Evolutionary conservation across 2,888 invertebrate species (phyloP).

Genomic region (Trissolcus japonicus): DNA sequence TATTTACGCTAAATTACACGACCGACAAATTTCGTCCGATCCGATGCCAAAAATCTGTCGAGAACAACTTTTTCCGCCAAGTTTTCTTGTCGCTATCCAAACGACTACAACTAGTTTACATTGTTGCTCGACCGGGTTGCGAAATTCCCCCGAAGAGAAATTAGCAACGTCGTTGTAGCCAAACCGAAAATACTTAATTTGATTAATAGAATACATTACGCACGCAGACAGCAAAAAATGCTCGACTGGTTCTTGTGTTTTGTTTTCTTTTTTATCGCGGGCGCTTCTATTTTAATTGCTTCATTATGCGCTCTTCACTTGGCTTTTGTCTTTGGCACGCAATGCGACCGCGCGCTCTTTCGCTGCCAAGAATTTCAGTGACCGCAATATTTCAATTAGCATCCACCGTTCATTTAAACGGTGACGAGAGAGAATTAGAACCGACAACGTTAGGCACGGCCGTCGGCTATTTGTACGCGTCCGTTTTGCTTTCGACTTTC

Average conservation of each 20-base stretch:
- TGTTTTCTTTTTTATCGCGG: not conserved
- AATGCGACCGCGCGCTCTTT: not conserved
- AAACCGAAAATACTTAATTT: constrained; percentile 24
- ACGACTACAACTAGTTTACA: not conserved
- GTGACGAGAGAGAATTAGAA: constrained; percentile 64
- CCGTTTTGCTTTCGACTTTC: constrained; percentile 44
- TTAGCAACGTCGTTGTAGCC: not conserved
- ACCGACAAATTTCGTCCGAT: constrained; percentile 6
- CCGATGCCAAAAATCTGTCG: constrained; percentile 14
- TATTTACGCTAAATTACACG: constrained; percentile 37
- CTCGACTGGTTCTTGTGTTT: too few relatives aligned
- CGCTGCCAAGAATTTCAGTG: constrained; percentile 72
- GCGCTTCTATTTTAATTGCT: constrained; percentile 49
- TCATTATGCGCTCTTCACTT: constrained; percentile 50
- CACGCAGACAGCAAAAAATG: too few relatives aligned
- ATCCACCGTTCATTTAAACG: constrained; percentile 69
- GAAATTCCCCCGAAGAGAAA: too few relatives aligned
- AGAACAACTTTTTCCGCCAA: not conserved
- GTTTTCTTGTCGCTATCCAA: not conserved
- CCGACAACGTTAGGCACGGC: constrained; percentile 44
- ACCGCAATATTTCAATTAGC: constrained; percentile 75
- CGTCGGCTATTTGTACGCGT: constrained; percentile 50
- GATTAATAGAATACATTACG: constrained; percentile 14
- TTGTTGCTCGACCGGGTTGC: too few relatives aligned
- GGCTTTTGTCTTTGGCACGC: constrained; percentile 38